phyloP scores from a whole-genome alignment of 2,888 invertebrate genomes.

The Euphydryas editha region DNA sequence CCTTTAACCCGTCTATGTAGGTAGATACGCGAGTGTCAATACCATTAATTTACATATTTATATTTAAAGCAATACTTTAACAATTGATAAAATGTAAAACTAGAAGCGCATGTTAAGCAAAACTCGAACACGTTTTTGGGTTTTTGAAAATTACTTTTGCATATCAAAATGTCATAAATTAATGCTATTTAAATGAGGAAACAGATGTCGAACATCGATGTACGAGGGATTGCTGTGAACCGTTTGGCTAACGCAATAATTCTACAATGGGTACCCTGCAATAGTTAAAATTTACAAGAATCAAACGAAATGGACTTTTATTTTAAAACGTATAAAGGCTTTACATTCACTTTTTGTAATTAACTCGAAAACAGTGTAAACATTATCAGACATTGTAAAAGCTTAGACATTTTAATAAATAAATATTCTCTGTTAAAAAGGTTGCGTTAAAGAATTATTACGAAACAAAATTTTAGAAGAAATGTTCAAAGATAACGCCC shows the following conservation, averaged over 20 bases:
- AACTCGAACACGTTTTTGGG: not conserved
- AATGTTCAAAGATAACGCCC: not conserved
- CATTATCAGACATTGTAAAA: not conserved
- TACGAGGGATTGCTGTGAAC: conserved; percentile 33
- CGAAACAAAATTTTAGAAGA: not conserved
- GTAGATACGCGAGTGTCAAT: too few relatives aligned
- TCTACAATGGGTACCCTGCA: conserved; percentile 33
- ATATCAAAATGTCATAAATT: conserved; percentile 3
- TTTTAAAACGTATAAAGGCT: not conserved
- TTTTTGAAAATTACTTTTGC: not conserved
- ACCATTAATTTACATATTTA: too few relatives aligned
- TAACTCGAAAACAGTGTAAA: not conserved
- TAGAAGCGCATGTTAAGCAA: not conserved
- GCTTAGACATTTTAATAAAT: too few relatives aligned
- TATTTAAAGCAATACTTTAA: too few relatives aligned
- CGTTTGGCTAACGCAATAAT: conserved; percentile 36
- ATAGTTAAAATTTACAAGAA: not conserved
- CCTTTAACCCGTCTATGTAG: too few relatives aligned
- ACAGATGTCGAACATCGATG: conserved; percentile 38
- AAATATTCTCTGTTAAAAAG: not conserved
- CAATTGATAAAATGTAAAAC: too few relatives aligned
- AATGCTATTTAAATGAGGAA: conserved; percentile 11
- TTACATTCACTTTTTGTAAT: not conserved
- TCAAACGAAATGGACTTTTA: not conserved
- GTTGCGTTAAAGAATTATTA: not conserved